phyloP scores from a whole-genome alignment of 2,888 invertebrate species.

The Hypercompe scribonia region DNA sequence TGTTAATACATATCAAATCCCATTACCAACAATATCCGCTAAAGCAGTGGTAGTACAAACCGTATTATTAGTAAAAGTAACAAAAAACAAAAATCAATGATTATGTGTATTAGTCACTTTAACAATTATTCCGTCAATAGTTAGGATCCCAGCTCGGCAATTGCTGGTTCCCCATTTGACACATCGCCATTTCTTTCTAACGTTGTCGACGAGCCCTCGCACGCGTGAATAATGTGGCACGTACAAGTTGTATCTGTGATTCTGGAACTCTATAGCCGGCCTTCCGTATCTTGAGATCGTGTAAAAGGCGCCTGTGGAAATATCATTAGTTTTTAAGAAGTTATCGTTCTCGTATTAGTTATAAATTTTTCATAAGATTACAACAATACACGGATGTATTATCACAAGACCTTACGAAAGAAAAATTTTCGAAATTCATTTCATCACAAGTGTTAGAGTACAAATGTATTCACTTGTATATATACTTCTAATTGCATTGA shows the following conservation, averaged over 20 bases:
- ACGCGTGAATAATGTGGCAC: slow-evolving; percentile 29
- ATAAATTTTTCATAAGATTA: background rate
- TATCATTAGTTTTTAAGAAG: background rate
- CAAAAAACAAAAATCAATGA: slow-evolving; percentile 31
- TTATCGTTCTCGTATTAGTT: background rate
- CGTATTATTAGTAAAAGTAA: background rate
- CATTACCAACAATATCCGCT: background rate
- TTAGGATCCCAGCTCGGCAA: slow-evolving; percentile 50
- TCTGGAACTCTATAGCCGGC: slow-evolving; percentile 43
- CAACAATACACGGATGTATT: background rate
- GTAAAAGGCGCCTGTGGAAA: slow-evolving; percentile 9
- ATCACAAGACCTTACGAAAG: background rate
- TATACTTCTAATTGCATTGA: background rate
- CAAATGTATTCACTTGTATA: too few species aligned
- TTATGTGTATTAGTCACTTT: slow-evolving; percentile 45
- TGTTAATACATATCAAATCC: background rate
- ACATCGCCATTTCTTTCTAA: slow-evolving; percentile 53
- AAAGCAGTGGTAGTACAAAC: background rate
- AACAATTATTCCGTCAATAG: slow-evolving; percentile 44
- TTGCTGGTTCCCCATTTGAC: slow-evolving; percentile 40
- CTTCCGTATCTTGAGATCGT: slow-evolving; percentile 38
- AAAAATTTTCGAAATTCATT: too few species aligned
- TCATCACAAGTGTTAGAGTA: too few species aligned
- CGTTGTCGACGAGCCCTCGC: slow-evolving; percentile 19
- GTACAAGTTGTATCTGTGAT: slow-evolving; percentile 29